phyloP scores from a whole-genome alignment of 2,113 vertebrate species.

The Salvelinus fontinalis region DNA sequence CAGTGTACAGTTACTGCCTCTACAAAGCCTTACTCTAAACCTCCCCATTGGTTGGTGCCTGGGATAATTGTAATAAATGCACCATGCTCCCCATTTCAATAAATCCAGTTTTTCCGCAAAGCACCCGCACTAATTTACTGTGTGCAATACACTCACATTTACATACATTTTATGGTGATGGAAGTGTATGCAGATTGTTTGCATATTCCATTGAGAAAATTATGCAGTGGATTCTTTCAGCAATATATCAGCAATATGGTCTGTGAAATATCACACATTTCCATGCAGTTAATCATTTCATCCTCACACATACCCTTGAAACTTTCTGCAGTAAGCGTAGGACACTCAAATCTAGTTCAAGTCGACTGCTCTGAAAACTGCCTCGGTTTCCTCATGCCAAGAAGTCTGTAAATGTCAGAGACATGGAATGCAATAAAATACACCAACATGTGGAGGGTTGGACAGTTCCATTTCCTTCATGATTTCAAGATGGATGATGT shows the following conservation, averaged over 20 bases:
- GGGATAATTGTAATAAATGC: neutral
- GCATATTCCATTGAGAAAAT: neutral
- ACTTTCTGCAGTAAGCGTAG: too few species aligned
- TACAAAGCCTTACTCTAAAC: neutral
- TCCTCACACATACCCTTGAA: neutral
- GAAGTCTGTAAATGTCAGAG: too few species aligned
- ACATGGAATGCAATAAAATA: neutral
- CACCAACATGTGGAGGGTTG: neutral
- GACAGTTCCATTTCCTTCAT: neutral
- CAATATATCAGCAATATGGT: neutral
- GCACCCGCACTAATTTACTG: conserved; percentile 1
- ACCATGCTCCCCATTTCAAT: neutral
- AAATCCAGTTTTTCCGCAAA: neutral
- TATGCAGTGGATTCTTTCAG: neutral
- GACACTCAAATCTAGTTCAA: neutral
- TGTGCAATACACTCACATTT: conserved; percentile 4
- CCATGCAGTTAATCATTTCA: neutral
- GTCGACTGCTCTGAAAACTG: neutral
- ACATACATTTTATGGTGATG: conserved; percentile 6
- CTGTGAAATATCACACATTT: neutral
- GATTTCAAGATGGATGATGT: neutral
- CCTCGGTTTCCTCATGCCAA: too few species aligned
- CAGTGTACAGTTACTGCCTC: neutral
- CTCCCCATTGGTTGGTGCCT: neutral
- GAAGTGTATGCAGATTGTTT: neutral